phyloP scores from a whole-genome alignment of 2,888 invertebrate genomes.

The Dilophus febrilis region DNA sequence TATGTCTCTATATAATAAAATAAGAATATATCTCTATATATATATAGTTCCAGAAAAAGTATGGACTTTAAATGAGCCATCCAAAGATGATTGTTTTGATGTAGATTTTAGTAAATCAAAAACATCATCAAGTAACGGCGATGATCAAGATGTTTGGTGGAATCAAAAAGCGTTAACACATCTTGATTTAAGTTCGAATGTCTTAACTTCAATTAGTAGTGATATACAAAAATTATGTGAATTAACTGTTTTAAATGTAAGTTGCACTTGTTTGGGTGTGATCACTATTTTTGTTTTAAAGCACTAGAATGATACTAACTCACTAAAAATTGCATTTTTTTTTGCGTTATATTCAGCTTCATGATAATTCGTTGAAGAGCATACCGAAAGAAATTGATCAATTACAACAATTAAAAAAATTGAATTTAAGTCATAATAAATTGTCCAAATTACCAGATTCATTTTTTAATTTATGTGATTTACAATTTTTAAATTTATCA shows the following conservation, averaged over 20 bases:
- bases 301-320: no score
- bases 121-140: constrained; percentile 21
- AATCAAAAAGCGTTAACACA: constrained; percentile 59
- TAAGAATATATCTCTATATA: no score
- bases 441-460: constrained; percentile 41
- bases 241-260: constrained; percentile 51
- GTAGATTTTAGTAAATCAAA: constrained; percentile 35
- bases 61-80: constrained; percentile 52
- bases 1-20: no score
- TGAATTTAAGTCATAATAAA: constrained; percentile 55
- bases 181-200: constrained; percentile 63
- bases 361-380: constrained; percentile 59
- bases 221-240: constrained; percentile 48
- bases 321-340: no score
- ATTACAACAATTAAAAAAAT: constrained; percentile 44
- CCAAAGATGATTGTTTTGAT: constrained; percentile 41
- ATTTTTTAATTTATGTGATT: constrained; percentile 49
- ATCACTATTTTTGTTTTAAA: constrained; percentile 1
- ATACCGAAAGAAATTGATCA: constrained; percentile 59
- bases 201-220: constrained; percentile 42
- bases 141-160: constrained; percentile 64
- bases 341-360: constrained; percentile 39
- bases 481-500: constrained; percentile 55
- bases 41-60: constrained; percentile 54
- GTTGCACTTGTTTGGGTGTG: constrained; percentile 9